These are phyloP conservation scores for Lonchura striata DNA, from an alignment of 2,113 vertebrate genomes.

Conservation along the genomic window DNA sequence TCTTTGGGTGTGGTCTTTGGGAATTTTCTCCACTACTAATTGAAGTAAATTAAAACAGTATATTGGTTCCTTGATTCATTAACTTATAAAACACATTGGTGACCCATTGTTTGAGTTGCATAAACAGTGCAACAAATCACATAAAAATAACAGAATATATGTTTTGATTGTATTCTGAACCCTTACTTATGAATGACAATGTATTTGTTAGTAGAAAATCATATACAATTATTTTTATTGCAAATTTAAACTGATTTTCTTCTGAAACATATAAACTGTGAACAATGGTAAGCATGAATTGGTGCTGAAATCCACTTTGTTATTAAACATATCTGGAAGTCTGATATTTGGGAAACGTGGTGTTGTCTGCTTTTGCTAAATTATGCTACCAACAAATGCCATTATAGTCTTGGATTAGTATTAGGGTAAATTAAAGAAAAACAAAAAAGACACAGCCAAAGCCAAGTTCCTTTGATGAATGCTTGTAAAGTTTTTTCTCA, in stretches of 20 bases:
- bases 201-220: not conserved
- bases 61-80: not conserved
- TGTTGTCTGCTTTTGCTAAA: not conserved
- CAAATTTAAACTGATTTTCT: not conserved
- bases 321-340: not conserved
- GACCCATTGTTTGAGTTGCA: not conserved
- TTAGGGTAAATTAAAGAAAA: not conserved
- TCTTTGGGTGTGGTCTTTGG: not conserved
- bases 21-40: not conserved
- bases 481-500: not conserved
- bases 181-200: not conserved
- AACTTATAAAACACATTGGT: not conserved
- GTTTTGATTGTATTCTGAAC: not conserved
- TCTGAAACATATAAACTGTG: not conserved
- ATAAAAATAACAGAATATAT: not conserved
- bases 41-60: not conserved
- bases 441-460: not conserved
- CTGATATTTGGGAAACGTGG: not conserved
- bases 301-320: not conserved
- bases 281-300: not conserved
- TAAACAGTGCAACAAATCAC: not conserved
- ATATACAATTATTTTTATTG: not conserved
- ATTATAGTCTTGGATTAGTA: not conserved
- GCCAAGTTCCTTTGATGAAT: not conserved
- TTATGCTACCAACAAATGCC: not conserved